Evolutionary conservation across 2,797 vertebrate species (phyloP), one percentile per base, ranked within the genome.

Genomic region (Selene dorsalis): DNA sequence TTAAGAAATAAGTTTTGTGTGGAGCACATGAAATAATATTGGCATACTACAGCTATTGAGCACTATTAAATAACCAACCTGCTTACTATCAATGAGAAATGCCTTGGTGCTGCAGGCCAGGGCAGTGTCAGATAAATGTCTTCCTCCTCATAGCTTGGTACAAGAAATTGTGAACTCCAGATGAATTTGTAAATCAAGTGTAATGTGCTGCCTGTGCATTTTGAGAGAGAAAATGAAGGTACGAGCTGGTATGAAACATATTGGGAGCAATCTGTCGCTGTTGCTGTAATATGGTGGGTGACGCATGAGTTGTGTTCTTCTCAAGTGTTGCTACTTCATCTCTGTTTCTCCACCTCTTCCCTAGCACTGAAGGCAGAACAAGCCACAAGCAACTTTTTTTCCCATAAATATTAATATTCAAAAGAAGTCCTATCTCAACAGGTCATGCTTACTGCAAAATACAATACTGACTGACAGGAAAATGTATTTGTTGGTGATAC

Each of bases 131-230:
- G 81, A 92, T 88, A 88, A 88, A 88, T 88, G 73, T 74, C 74
- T 77, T 60, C 61, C 53, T 77, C 66, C 58, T 58, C n/a, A 58
- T 18, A 67, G 84, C 76, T 69, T 69, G 47, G 55, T 80, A 78
- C 65, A 77, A 83, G 87, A 89, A 86, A 88, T 62, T 68, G 81
- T 84, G 84, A 88, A 89, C 83, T 38, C 79, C 85, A 88, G 91
- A 93, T 87, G 48, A 89, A 93, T 94, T 91, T 92, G 89, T 92
- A 93, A 93, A 92, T 93, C 87, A 92, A 91, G 75, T 76, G 65
- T 87, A 92, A 92, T 92, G 88, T 92, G 89, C 88, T 90, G 88
- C 83, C 89, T 88, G 73, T 79, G 87, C 87, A 91, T 90, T 92
- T 86, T 88, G 80, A 87, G 86, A 79, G 82, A 69, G 61, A 74